Evolutionary conservation across 2,888 invertebrate genomes (phyloP), one percentile per base, ranked within the genome.

Genomic region (Spisula subtruncata): DNA sequence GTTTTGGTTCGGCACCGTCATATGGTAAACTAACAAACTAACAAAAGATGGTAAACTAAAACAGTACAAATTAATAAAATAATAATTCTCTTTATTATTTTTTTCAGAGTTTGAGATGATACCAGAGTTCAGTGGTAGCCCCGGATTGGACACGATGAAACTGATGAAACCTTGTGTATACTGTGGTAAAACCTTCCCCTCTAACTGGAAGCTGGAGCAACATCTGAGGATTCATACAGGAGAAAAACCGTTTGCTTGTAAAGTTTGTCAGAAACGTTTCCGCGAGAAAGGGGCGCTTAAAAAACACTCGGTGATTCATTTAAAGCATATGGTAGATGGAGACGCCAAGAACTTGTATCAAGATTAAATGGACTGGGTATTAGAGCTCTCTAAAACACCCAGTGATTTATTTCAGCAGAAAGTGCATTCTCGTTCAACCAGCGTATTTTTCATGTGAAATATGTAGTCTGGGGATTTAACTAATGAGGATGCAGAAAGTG

Each of bases 141-240:
- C n/a, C 10, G 10, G 6, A 25, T 41, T 60, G 35, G 60, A 71
- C 29, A 0, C 32, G 14, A 75, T 8, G 8, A 75, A 8, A n/a
- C 41, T 12, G 46, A 75, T 75, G 20, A 84, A 84, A 29, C 1
- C 18, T n/a, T 87, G 87, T 20, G 2, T 35, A 8, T n/a, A 46
- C 14, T 87, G 87, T 29, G 60, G 83, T n/a, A 87, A 83, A 56
- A 35, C 18, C 0, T 87, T 83, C 46, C 29, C 75, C 0, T 75
- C 75, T 0, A 83, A 80, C 83, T 87, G 87, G 87, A 80, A 83
- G 18, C n/a, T 87, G 16, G 54, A 80, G 16, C 83, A 80, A 20
- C 87, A 87, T 29, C 16, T 75, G 5, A 75, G 87, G n/a, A n/a
- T 83, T n/a, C 87, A 87, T 46, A 87, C 87, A 10, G 87, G 87